Evolutionary conservation across 1,140 invertebrate species (phyloP), one percentile per base, ranked within the genome.

Genomic region (Danaus melanippus): DNA sequence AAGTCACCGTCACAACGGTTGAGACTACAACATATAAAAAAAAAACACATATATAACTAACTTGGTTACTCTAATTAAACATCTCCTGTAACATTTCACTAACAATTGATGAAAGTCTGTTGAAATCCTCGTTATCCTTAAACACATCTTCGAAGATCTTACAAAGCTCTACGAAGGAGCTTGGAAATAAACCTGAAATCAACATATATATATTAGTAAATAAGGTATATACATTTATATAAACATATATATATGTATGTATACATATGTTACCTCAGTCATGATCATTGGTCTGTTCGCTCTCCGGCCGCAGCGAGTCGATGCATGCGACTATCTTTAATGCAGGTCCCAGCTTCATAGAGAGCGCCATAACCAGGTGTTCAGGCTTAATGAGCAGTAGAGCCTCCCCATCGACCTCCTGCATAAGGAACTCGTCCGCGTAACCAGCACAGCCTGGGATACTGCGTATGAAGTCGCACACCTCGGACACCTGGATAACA

Each of bases 321-420:
- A 96, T 95, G 71, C 91, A 92, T 10, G 95, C 94, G 64, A 96
- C 96, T 43, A 99, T 97, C 87, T 99, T 99, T 10, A 98, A 87
- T 0, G 97, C 97, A 0, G 97, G 97, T 1, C 97, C 97, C 0
- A 98, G 89, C 74, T 98, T 98, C 90, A 98, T 98, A 41, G 92
- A 93, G 92, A 99, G 97, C 5, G 96, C 94, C 32, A 93, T 93
- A 89, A 98, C 97, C 9, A 99, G 86, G 87, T 99, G 96, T 73
- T 98, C 96, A 59, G 96, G 96, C 77, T 97, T 96, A n/a, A 98
- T 90, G 46, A 98, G 87, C 88, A 98, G 91, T 12, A 99, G 81
- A 7, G 97, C 97, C 76, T 98, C 96, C 0, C 97, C 97, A 75
- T 98, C 97, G 62, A 99, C 98, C 86, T 98, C 97, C 77, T 98